Conservation (phyloP, 2,113 vertebrate genomes). For the Colaptes auratus region DNA sequence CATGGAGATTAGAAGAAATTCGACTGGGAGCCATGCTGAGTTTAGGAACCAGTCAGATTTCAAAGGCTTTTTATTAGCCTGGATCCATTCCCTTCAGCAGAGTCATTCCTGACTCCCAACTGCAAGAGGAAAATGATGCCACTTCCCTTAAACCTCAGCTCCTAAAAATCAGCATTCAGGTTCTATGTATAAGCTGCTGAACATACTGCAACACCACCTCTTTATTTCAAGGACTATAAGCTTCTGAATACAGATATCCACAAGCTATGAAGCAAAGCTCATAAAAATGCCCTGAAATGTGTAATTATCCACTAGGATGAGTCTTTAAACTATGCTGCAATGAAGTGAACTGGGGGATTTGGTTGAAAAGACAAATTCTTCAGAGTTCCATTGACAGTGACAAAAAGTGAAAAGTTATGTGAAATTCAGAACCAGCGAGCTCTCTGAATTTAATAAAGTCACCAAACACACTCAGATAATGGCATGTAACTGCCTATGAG, state of each 20-base stretch:
- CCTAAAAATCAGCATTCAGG: conserved; percentile 71
- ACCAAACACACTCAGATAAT: conserved; percentile 30
- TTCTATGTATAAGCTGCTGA: conserved; percentile 60
- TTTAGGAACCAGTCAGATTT: background rate
- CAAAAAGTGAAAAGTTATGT: conserved; percentile 35
- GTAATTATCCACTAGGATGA: conserved; percentile 76
- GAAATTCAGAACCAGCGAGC: conserved; percentile 56
- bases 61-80: background rate
- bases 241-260: conserved; percentile 73
- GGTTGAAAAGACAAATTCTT: conserved; percentile 55
- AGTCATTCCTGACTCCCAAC: background rate
- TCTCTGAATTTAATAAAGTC: conserved; percentile 60
- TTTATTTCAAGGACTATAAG: conserved; percentile 81
- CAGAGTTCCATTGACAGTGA: conserved; percentile 59
- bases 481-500: background rate
- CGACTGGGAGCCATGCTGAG: background rate
- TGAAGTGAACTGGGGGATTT: conserved; percentile 56
- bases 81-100: background rate
- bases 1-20: background rate
- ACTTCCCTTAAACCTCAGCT: conserved; percentile 29
- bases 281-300: conserved; percentile 76
- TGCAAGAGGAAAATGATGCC: background rate
- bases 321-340: conserved; percentile 64
- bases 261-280: conserved; percentile 76
- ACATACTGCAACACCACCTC: conserved; percentile 61